Evolutionary conservation across 2,113 vertebrate genomes (phyloP).

Genomic region (Loxodonta africana): DNA sequence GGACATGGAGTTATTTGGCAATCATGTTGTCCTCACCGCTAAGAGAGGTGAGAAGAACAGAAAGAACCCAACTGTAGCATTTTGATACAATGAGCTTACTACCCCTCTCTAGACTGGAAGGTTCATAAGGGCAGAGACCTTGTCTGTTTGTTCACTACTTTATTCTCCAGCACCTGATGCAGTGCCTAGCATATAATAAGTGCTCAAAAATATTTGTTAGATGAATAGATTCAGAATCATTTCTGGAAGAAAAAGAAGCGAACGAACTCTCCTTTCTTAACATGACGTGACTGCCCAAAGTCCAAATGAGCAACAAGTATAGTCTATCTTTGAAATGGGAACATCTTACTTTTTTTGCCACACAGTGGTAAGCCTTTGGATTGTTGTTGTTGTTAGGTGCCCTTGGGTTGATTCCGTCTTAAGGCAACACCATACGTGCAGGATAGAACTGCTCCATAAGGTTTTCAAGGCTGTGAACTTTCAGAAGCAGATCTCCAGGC

Average conservation of each 20-base stretch:
- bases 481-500: too few relatives aligned
- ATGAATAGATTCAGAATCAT: not conserved
- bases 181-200: not conserved
- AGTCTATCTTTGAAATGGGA: not conserved
- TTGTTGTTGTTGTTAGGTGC: not conserved
- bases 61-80: not conserved
- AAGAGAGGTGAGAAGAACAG: not conserved
- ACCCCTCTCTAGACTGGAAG: not conserved
- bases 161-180: not conserved
- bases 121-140: not conserved
- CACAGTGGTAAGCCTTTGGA: not conserved
- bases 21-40: not conserved
- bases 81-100: not conserved
- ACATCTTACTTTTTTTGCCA: not conserved
- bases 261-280: not conserved
- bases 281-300: not conserved
- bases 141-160: not conserved
- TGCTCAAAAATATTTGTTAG: not conserved
- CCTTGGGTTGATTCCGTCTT: not conserved
- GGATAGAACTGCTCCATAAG: too few relatives aligned
- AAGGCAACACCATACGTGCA: too few relatives aligned
- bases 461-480: too few relatives aligned
- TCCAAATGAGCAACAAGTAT: not conserved
- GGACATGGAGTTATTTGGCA: not conserved
- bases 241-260: not conserved